These are phyloP conservation scores for Halictus rubicundus DNA, from an alignment of 1,140 invertebrate genomes.

Conservation along the genomic window DNA sequence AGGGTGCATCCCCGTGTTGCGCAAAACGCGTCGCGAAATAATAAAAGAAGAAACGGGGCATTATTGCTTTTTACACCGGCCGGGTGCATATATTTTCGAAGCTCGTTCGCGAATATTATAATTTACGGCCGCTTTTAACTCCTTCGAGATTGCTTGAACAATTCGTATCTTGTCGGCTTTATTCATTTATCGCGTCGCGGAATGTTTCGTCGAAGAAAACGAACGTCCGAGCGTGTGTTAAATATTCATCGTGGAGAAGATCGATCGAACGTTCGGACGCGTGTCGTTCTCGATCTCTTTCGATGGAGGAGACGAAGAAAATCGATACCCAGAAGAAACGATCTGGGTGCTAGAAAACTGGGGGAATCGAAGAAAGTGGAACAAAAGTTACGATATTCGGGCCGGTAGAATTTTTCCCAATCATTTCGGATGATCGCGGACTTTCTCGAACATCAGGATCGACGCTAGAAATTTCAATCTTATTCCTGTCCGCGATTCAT, in stretches of 20 bases:
- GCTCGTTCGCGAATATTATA: no score
- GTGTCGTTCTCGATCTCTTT: neutral
- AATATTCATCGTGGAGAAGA: neutral
- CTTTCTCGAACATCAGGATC: neutral
- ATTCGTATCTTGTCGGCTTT: no score
- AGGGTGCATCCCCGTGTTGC: conserved; percentile 23
- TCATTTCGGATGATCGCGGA: neutral
- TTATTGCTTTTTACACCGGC: no score
- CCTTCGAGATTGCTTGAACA: no score
- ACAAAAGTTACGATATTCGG: conserved; percentile 9
- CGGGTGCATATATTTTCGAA: no score
- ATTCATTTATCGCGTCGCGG: no score
- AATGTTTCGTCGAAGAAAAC: neutral
- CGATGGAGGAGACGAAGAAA: neutral
- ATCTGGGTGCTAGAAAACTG: conserved; percentile 1
- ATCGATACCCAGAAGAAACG: neutral
- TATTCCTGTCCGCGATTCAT: no score
- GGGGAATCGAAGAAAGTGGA: conserved; percentile 23
- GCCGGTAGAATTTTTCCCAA: neutral
- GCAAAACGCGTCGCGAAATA: conserved; percentile 3
- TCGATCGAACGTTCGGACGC: neutral
- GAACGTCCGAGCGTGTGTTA: no score
- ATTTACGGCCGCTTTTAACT: no score
- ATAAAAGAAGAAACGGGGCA: neutral
- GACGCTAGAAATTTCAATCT: no score